Evolutionary conservation across 2,797 vertebrate species (phyloP), one percentile per base, ranked within the genome.

Genomic region (Eutrigla gurnardus): DNA sequence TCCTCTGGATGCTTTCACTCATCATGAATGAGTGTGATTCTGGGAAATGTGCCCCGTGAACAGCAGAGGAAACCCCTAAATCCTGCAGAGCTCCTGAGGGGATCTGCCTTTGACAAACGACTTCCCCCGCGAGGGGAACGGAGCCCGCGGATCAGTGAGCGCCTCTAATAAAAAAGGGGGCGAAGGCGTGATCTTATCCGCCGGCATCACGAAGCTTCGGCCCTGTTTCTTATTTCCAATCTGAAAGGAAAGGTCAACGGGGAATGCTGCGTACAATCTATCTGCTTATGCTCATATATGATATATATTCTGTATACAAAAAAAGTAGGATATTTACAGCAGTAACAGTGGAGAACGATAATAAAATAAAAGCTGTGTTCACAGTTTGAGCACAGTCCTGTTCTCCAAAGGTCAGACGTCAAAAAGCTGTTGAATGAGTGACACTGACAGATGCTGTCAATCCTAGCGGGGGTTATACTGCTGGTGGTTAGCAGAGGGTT

Each of bases 21-120:
- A 68, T 82, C 76, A 84, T 92, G 90, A 94, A 93, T 92, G 91
- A 92, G 87, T 75, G 84, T 86, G 88, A 92, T 92, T 94, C 88
- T 92, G 90, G 86, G 92, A 94, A 93, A 87, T 77, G 84, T 86
- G 84, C 82, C 85, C 84, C 70, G 8, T 75, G 88, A 93, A 87
- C 86, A 85, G 85, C 54, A 37, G 82, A 92, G 89, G 88, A 92
- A 92, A 86, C 88, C 83, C 86, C 81, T 90, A 92, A 94, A 92
- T 91, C 88, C 90, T 75, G 88, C 90, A 82, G 81, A 77, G 88
- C 84, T 86, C 89, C 90, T 82, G 75, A 71, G 82, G 86, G 86
- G 82, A 85, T 89, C 81, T 65, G 83, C 71, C 91, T 89, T 89
- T 90, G 90, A 93, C 88, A 92, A 92, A 93, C 82, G 70, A 89